Conservation (phyloP, 2,888 invertebrate species). For the Acanthosoma haemorrhoidale region DNA sequence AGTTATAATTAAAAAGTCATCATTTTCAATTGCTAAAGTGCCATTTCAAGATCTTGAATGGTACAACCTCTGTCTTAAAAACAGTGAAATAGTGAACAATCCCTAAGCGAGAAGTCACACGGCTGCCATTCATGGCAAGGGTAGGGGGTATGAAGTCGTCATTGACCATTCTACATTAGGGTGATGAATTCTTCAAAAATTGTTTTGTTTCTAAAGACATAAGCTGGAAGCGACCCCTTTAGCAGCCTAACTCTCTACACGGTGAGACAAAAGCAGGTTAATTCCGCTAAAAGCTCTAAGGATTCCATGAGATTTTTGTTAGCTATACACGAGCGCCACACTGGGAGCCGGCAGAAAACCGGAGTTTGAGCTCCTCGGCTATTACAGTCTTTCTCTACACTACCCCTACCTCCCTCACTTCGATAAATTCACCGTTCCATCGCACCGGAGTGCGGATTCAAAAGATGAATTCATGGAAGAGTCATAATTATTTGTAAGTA, state of each 20-base stretch:
- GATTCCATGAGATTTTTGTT: background rate
- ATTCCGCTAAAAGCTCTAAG: constrained; percentile 12
- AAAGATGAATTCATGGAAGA: background rate
- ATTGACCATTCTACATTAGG: background rate
- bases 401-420: too few species aligned
- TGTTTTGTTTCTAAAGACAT: background rate
- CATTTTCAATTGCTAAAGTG: background rate
- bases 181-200: constrained; percentile 12
- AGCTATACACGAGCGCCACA: too few species aligned
- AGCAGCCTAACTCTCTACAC: background rate
- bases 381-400: too few species aligned
- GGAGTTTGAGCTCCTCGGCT: too few species aligned
- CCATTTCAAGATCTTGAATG: background rate
- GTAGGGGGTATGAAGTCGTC: too few species aligned
- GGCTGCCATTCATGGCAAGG: background rate
- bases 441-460: too few species aligned
- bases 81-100: background rate
- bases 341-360: too few species aligned
- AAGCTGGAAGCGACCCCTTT: background rate
- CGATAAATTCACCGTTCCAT: background rate
- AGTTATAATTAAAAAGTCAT: background rate
- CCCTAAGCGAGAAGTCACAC: background rate
- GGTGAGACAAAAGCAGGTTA: background rate
- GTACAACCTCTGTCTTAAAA: too few species aligned
- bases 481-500: too few species aligned